Evolutionary conservation across 2,113 vertebrate species (phyloP).

Genomic region (Galbula dea): DNA sequence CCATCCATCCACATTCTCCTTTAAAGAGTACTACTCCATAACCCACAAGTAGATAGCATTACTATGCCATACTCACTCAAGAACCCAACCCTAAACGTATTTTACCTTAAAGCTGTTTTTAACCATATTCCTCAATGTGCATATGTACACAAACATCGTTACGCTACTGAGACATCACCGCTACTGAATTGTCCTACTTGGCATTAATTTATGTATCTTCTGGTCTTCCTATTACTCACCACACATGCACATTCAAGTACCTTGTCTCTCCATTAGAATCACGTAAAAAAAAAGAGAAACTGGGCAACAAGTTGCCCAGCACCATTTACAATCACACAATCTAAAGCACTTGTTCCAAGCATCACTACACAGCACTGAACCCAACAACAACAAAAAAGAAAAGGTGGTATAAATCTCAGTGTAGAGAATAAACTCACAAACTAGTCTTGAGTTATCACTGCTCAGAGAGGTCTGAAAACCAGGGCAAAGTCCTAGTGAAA

Average conservation of each 20-base stretch:
- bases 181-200: background rate
- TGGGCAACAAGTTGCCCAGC: background rate
- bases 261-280: background rate
- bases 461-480: background rate
- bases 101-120: background rate
- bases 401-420: background rate
- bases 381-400: background rate
- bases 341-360: background rate
- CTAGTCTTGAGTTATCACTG: background rate
- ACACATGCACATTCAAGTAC: background rate
- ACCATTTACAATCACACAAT: background rate
- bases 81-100: background rate
- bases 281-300: background rate
- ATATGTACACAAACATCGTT: background rate
- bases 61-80: background rate
- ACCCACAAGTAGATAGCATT: background rate
- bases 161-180: background rate
- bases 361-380: background rate
- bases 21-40: background rate
- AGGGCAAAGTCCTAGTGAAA: background rate
- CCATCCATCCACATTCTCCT: conserved; percentile 49
- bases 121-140: background rate
- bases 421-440: background rate
- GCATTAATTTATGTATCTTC: background rate
- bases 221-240: background rate